Percentiles rank a stretch among this genome's conserved stretches.
These are phyloP conservation scores for Tenthredo livida DNA, from an alignment of 2,888 invertebrate species.

Conservation along the genomic window DNA sequence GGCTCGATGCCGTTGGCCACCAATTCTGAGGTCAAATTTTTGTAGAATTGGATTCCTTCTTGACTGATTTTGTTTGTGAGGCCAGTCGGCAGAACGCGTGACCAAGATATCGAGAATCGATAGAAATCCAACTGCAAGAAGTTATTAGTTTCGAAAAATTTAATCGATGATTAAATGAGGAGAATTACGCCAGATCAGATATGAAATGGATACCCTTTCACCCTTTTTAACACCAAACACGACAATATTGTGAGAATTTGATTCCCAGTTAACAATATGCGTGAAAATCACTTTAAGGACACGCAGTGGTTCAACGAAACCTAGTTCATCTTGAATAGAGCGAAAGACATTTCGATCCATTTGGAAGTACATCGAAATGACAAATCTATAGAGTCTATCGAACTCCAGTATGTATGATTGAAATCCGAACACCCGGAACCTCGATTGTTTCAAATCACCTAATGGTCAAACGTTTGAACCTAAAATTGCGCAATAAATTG, in stretches of 20 bases:
- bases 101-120: conserved; percentile 84
- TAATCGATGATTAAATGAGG: neutral
- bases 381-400: neutral
- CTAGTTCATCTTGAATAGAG: neutral
- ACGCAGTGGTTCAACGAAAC: neutral
- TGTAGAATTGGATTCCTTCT: conserved; percentile 83
- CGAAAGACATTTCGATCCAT: neutral
- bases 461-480: no score
- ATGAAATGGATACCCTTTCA: neutral
- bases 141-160: neutral
- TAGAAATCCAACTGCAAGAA: conserved; percentile 76
- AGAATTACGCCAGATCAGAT: neutral
- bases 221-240: neutral
- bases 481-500: neutral
- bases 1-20: conserved; percentile 80
- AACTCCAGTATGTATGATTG: neutral
- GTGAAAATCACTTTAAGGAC: neutral
- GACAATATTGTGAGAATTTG: neutral
- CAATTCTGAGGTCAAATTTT: conserved; percentile 82
- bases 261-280: neutral
- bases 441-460: conserved; percentile 79
- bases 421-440: conserved; percentile 69
- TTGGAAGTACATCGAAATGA: neutral
- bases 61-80: conserved; percentile 79
- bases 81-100: conserved; percentile 84